phyloP scores from a whole-genome alignment of 2,113 vertebrate genomes.

The Chamaea fasciata region DNA sequence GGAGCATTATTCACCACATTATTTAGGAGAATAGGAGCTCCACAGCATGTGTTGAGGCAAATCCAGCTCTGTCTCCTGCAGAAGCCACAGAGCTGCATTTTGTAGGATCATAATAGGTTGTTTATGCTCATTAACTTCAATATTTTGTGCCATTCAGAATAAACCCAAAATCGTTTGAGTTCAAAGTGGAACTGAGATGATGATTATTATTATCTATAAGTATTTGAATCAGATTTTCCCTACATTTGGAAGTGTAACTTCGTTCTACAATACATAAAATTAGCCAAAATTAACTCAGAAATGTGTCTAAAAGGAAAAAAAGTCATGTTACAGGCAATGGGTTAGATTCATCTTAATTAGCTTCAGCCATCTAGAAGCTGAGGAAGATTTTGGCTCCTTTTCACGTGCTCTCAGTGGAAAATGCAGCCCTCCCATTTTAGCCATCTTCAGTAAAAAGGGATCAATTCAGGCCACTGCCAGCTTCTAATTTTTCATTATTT shows the following conservation, averaged over 20 bases:
- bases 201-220: not conserved
- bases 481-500: not conserved
- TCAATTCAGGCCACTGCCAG: not conserved
- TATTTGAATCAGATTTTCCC: not conserved
- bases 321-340: fast-evolving
- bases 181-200: not conserved
- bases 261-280: not conserved
- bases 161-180: not conserved
- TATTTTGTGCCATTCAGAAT: not conserved
- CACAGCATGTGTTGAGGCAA: not conserved
- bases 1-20: not conserved
- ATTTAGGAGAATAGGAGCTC: not conserved
- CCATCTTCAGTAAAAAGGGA: not conserved
- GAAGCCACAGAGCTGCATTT: not conserved
- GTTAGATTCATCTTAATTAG: not conserved
- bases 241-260: not conserved
- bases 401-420: not conserved
- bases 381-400: not conserved
- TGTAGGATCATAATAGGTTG: not conserved
- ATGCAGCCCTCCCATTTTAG: not conserved
- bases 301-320: not conserved
- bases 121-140: not conserved
- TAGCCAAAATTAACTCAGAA: not conserved
- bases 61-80: not conserved
- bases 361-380: not conserved